phyloP scores from a whole-genome alignment of 1,140 invertebrate species.

The Spodoptera frugiperda region DNA sequence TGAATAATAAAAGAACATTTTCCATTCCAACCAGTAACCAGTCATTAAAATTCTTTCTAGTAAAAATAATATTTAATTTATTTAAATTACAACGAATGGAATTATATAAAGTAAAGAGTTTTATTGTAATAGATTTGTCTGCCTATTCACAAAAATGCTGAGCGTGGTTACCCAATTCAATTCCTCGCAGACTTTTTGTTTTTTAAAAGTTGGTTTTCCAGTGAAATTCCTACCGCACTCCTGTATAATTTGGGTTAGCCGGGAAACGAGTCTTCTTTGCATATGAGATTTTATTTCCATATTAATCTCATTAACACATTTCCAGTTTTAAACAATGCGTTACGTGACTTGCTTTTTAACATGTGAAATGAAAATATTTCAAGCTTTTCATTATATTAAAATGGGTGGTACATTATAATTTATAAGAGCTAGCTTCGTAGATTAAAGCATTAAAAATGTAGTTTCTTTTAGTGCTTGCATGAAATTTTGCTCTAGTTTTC shows the following conservation, averaged over 20 bases:
- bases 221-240: neutral
- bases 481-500: neutral
- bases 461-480: conserved; percentile 5
- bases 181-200: neutral
- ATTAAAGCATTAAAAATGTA: conserved; percentile 28
- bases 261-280: conserved; percentile 20
- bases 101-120: no score
- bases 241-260: conserved; percentile 2
- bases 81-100: no score
- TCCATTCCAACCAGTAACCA: no score
- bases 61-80: no score
- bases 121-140: no score
- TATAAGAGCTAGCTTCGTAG: conserved; percentile 6
- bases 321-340: conserved; percentile 13
- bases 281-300: conserved; percentile 34
- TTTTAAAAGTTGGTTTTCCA: neutral
- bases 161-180: neutral
- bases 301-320: conserved; percentile 41
- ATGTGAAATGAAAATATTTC: conserved; percentile 22
- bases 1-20: no score
- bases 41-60: no score
- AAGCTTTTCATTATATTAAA: conserved; percentile 10
- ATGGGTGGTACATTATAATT: neutral
- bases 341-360: conserved; percentile 14
- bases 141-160: neutral